Base-by-base conservation (phyloP, 2,797 vertebrate genomes). In the Lemur catta region DNA sequence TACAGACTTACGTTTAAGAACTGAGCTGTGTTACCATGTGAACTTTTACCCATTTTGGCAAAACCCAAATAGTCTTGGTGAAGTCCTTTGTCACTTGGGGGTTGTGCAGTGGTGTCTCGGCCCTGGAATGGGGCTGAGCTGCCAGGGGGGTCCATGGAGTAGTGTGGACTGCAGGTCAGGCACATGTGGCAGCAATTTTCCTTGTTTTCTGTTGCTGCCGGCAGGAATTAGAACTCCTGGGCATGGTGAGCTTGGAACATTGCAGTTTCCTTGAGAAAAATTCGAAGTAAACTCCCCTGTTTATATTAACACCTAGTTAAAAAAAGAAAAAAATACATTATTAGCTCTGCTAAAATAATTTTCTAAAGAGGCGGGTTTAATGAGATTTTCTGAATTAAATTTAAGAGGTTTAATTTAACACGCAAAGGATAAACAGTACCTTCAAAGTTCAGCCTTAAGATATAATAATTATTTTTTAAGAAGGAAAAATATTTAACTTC, bases 141-240 rank as follows among this genome's bases (percentile, higher is more conserved):
- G 89, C 87, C 97, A 96, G 92, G 91, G 43, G 63, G 84, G 52
- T 95, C 87, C 92, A 80, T 90, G 65, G 95, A 97, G 35, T 85
- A 86, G 93, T 96, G 95, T 91, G 94, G 93, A 81, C 76, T 20
- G 82, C 69, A 85, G 97, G 94, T 96, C 97, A 97, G 63, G 95
- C 94, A 97, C 98, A 98, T 98, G 72, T 98, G 98, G 98, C 94
- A 98, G 63, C 94, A 98, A 98, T 98, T 98, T 98, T 92, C 90
- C 95, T 72, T 20, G 28, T 91, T 97, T 98, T 95, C 50, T 85
- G 38, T 94, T 95, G 94, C 96, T 97, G 88, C 84, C 57, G 91
- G 93, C 92, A 98, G 85, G 92, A 98, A 96, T 94, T 97, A 94
- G 92, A 96, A 87, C 89, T 95, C 81, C 41, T 71, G 80, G 81